Evolutionary conservation across 2,113 vertebrate species (phyloP).

Genomic region (Dipodomys ordii): DNA sequence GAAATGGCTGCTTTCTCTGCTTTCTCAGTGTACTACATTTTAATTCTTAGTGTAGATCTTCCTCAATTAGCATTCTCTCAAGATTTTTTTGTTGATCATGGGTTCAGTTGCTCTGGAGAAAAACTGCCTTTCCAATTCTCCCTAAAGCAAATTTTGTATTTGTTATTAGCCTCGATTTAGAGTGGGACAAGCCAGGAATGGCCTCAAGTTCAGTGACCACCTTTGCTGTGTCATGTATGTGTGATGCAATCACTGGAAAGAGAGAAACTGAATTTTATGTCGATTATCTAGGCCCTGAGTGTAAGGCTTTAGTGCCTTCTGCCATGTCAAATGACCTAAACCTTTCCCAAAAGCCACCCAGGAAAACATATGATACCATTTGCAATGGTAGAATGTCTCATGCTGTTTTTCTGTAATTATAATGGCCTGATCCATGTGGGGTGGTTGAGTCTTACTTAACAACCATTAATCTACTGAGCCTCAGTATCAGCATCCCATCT

Average conservation of each 20-base stretch:
- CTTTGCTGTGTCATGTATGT: background rate
- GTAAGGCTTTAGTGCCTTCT: conserved; percentile 29
- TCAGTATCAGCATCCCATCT: conserved; percentile 83
- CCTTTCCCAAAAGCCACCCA: conserved; percentile 87
- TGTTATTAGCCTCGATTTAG: background rate
- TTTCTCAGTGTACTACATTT: background rate
- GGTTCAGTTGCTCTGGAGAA: conserved; percentile 2
- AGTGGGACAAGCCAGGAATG: background rate
- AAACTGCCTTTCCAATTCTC: conserved; percentile 7
- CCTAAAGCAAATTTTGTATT: background rate
- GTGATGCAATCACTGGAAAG: background rate
- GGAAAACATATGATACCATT: conserved; percentile 97
- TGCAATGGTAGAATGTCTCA: conserved; percentile 93
- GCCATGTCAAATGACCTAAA: conserved; percentile 75
- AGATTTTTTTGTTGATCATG: background rate
- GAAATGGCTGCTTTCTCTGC: background rate
- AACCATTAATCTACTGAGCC: conserved; percentile 89
- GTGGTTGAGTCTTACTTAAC: conserved; percentile 86
- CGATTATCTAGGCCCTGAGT: conserved; percentile 10
- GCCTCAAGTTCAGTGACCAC: background rate
- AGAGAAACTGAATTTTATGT: conserved; percentile 18
- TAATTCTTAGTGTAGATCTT: background rate
- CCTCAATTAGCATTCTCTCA: background rate
- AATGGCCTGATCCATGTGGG: conserved; percentile 91
- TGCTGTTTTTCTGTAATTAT: conserved; percentile 98